A percentile compares a stretch with the other conserved stretches of the same genome.
These are phyloP conservation scores for Thrips palmi DNA, from an alignment of 1,140 invertebrate genomes.

Conservation along the genomic window DNA sequence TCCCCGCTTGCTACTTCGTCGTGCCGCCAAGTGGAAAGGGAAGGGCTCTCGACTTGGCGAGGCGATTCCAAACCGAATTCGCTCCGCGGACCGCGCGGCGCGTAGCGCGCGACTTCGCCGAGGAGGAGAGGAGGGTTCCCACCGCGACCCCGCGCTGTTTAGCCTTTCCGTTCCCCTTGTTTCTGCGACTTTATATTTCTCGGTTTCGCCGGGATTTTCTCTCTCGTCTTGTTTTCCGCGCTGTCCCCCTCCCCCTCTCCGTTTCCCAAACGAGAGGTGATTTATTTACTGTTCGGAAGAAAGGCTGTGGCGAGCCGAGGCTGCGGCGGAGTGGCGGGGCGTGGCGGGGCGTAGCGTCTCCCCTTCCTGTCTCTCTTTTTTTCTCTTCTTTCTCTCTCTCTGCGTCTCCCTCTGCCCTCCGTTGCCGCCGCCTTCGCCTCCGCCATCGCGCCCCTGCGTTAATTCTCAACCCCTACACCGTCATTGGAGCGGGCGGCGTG, in stretches of 20 bases:
- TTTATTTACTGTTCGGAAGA: neutral
- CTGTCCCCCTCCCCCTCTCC: slow-evolving; percentile 3
- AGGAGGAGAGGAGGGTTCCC: no score
- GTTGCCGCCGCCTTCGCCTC: neutral
- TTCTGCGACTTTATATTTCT: no score
- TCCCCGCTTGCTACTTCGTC: no score
- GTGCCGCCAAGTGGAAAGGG: no score
- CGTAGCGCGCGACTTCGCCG: no score
- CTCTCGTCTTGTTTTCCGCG: slow-evolving; percentile 4
- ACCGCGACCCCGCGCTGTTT: no score
- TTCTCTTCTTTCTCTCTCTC: neutral
- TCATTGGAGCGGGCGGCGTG: no score
- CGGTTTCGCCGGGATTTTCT: slow-evolving; percentile 8
- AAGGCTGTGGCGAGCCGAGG: neutral
- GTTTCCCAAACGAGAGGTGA: neutral
- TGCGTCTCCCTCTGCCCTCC: slow-evolving; percentile 6
- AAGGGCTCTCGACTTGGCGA: no score
- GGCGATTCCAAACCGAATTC: no score
- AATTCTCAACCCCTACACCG: neutral
- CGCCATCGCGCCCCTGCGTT: neutral
- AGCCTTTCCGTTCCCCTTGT: no score
- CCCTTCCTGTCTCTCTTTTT: neutral
- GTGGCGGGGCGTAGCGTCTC: no score
- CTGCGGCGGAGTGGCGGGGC: neutral
- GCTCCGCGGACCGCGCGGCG: no score